These are phyloP conservation scores for Gerris buenoi DNA, from an alignment of 1,140 invertebrate species.

Conservation along the genomic window DNA sequence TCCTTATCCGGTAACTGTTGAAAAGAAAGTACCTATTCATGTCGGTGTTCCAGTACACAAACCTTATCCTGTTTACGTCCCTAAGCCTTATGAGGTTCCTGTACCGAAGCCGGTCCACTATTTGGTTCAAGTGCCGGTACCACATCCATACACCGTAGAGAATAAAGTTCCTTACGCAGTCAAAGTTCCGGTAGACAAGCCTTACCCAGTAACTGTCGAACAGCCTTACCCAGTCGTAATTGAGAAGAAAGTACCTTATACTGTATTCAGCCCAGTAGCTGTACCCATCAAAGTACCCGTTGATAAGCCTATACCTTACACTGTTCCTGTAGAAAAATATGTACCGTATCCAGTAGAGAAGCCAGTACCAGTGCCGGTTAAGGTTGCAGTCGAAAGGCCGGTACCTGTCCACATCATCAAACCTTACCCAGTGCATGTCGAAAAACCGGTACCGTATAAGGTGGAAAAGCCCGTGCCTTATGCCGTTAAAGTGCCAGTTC, in stretches of 20 bases:
- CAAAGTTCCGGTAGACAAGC: neutral
- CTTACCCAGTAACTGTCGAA: conserved; percentile 2
- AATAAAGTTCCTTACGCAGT: conserved; percentile 41
- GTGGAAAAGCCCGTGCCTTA: conserved; percentile 44
- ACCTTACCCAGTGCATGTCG: conserved; percentile 43
- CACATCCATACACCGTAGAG: conserved; percentile 25
- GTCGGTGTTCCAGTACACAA: conserved; percentile 28
- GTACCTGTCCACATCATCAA: conserved; percentile 39
- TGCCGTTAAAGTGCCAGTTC: conserved; percentile 58
- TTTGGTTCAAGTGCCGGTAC: conserved; percentile 23
- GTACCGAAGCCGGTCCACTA: conserved; percentile 32
- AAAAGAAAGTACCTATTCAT: conserved; percentile 37
- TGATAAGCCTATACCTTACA: conserved; percentile 37
- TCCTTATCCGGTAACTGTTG: conserved; percentile 40
- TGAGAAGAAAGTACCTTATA: conserved; percentile 48
- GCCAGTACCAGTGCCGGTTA: conserved; percentile 44
- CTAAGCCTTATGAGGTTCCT: conserved; percentile 12
- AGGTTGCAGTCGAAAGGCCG: conserved; percentile 29
- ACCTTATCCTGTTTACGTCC: conserved; percentile 18
- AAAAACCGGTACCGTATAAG: conserved; percentile 40
- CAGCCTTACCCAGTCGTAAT: conserved; percentile 39
- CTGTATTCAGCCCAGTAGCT: conserved; percentile 19
- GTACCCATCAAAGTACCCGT: conserved; percentile 42
- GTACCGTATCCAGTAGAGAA: conserved; percentile 45
- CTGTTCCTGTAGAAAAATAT: conserved; percentile 6